Conservation (phyloP, 2,113 vertebrate species). For the Ammospiza nelsoni region DNA sequence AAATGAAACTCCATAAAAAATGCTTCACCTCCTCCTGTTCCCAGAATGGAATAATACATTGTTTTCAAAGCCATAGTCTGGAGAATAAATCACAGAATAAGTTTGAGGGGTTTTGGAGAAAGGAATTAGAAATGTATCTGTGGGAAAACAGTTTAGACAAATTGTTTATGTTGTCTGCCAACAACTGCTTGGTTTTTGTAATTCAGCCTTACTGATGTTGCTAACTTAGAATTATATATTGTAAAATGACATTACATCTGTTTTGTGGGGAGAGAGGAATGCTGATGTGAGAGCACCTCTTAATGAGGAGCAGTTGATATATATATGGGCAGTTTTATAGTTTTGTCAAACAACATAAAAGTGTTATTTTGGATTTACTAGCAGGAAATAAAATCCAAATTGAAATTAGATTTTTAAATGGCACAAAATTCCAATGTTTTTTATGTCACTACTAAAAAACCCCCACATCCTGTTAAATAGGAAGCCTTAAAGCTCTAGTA, state of each 20-base stretch:
- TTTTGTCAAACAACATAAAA: slow-evolving; percentile 31
- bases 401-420: slow-evolving; percentile 34
- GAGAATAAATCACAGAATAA: neutral
- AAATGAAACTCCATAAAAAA: neutral
- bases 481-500: neutral
- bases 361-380: slow-evolving; percentile 36
- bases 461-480: neutral
- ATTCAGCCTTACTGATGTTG: neutral
- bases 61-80: neutral
- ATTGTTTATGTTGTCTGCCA: neutral
- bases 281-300: neutral
- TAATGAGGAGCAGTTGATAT: neutral
- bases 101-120: neutral
- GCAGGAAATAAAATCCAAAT: slow-evolving; percentile 26
- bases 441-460: neutral
- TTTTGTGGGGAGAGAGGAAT: neutral
- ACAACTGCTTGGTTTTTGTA: neutral
- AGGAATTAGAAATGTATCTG: neutral
- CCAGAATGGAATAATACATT: neutral
- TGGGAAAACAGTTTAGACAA: neutral
- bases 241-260: neutral
- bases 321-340: neutral
- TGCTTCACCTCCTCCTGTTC: neutral
- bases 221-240: neutral
- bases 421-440: neutral